Base-by-base conservation (phyloP, 1,140 invertebrate species). In the Odontomachus brunneus region DNA sequence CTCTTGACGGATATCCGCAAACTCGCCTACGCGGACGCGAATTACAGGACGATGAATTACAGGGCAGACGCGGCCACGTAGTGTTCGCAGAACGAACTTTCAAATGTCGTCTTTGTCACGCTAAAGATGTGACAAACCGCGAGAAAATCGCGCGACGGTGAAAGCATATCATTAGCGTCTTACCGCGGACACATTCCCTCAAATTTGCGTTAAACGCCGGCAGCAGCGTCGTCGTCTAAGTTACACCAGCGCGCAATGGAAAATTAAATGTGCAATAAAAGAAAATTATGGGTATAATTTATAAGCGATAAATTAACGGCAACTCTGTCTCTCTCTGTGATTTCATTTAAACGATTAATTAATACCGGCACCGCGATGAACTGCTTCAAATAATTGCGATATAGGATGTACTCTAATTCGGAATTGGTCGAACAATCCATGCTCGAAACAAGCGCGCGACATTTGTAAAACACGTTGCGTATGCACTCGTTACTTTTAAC, bases 31-130 rank as follows among this genome's bases (percentile, higher is more conserved):
- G 65, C 26, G 73, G n/a, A 15, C 55, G 38, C 24, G 49, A 63
- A 55, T 71, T 63, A 78, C 75, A 71, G 82, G 82, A 71, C 60
- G 63, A 78, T 78, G 67, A 78, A 67, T 78, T 78, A 78, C 33
- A 53, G 19, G 17, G 48, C 44, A 24, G 22, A 71, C 57, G 69
- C 65, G 22, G 53, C 15, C 24, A 49, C 48, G 74, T 55, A 66
- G 51, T 53, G 60, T 33, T 66, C 38, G 48, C 26, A 22, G 5
- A 48, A 66, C 53, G 49, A 55, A 80, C 66, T 57, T 69, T 80
- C 53, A 51, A 71, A 55, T n/a, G 51, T 17, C 65, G 14, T 69
- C 63, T 48, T 66, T 66, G 65, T 22, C 29, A 55, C 29, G 19
- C 29, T 53, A 15, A 22, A 55, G 19, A 51, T 24, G 66, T 51